phyloP scores from a whole-genome alignment of 2,797 vertebrate species.

The Cynodonichthys magdalenae region DNA sequence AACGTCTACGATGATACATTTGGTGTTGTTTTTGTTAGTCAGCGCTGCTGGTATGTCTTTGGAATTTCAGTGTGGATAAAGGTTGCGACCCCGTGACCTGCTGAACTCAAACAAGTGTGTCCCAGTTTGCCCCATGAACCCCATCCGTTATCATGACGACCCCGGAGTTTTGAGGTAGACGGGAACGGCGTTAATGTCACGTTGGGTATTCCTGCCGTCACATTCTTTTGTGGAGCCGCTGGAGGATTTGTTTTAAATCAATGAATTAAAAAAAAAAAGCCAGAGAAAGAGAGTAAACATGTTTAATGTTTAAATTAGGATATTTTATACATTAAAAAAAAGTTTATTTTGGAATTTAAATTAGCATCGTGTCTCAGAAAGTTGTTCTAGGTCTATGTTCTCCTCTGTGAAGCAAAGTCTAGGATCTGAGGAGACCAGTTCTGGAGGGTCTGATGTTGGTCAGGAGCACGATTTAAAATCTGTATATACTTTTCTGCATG shows the following conservation, averaged over 20 bases:
- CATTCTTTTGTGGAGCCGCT: constrained; percentile 60
- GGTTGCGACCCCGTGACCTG: constrained; percentile 61
- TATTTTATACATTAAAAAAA: too few relatives aligned
- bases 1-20: constrained; percentile 8
- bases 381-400: too few relatives aligned
- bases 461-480: too few relatives aligned
- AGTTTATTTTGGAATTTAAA: too few relatives aligned
- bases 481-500: too few relatives aligned
- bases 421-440: too few relatives aligned
- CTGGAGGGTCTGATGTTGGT: too few relatives aligned
- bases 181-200: constrained; percentile 56
- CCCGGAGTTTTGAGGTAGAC: constrained; percentile 29
- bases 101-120: constrained; percentile 46
- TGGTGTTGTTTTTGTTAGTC: constrained; percentile 12
- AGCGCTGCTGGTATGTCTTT: constrained; percentile 36
- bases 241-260: constrained; percentile 50
- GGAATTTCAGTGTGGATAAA: constrained; percentile 59
- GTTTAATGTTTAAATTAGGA: too few relatives aligned
- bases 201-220: constrained; percentile 60
- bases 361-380: too few relatives aligned
- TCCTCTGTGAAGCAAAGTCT: too few relatives aligned
- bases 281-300: constrained; percentile 22
- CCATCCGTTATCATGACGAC: constrained; percentile 64
- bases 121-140: constrained; percentile 51
- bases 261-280: constrained; percentile 36